These are phyloP conservation scores for Catharus ustulatus DNA, from an alignment of 2,797 vertebrate species.

Conservation along the genomic window DNA sequence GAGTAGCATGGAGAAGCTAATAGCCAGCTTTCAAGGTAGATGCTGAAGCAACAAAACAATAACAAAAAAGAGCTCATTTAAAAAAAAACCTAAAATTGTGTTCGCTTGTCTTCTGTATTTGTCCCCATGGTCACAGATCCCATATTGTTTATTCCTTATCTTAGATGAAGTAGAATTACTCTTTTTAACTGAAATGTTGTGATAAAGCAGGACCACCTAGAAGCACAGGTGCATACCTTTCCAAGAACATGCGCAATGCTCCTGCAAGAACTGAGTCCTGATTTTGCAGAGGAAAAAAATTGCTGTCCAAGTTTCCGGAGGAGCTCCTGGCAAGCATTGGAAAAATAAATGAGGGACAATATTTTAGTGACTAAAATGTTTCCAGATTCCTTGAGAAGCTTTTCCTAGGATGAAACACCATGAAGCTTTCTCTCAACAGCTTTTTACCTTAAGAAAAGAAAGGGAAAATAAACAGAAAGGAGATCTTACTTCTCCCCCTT, in stretches of 20 bases:
- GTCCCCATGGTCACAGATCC: background rate
- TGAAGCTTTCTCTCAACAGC: background rate
- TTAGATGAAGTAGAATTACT: background rate
- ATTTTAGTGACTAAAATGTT: background rate
- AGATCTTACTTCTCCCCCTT: background rate
- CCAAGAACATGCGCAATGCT: accelerated
- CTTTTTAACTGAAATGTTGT: background rate
- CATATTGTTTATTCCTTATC: background rate
- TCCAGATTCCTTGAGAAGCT: background rate
- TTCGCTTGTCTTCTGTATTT: background rate
- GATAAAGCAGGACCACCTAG: background rate
- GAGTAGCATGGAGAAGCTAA: background rate
- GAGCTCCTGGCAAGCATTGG: background rate
- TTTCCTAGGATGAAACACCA: background rate
- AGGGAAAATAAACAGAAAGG: background rate
- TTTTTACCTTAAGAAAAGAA: background rate
- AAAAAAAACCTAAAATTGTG: background rate
- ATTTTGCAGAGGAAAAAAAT: background rate
- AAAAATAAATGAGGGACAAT: background rate
- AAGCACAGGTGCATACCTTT: background rate
- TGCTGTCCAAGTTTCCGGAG: background rate
- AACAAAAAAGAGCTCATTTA: background rate
- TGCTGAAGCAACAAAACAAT: background rate
- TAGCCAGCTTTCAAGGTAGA: background rate
- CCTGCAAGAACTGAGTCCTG: background rate